Evolutionary conservation across 2,797 vertebrate genomes (phyloP).

Genomic region (Gobio occitaniae): DNA sequence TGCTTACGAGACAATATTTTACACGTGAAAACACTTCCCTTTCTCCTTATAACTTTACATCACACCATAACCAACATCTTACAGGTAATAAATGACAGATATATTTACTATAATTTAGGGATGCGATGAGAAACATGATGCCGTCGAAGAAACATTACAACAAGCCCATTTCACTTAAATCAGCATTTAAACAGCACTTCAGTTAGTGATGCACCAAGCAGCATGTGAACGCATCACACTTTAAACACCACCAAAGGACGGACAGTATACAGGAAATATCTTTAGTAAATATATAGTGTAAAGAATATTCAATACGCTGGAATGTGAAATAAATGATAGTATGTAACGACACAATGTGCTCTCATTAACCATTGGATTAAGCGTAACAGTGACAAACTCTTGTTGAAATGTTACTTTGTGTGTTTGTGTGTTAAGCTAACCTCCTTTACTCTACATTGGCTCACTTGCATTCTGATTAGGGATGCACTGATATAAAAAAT

Average conservation of each 20-base stretch:
- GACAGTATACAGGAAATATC: constrained; percentile 28
- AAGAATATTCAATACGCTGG: constrained; percentile 15
- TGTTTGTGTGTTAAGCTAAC: background rate
- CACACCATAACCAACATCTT: constrained; percentile 44
- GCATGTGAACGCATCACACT: constrained; percentile 5
- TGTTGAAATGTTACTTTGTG: background rate
- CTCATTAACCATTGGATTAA: constrained; percentile 8
- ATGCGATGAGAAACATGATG: constrained; percentile 21
- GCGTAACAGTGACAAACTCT: background rate
- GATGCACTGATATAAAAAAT: too few relatives aligned
- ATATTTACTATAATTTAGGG: constrained; percentile 24
- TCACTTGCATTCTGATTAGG: background rate
- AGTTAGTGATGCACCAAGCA: constrained; percentile 30
- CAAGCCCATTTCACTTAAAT: constrained; percentile 28
- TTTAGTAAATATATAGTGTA: constrained; percentile 10
- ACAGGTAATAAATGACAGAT: constrained; percentile 54
- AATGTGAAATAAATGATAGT: background rate
- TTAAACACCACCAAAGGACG: constrained; percentile 25
- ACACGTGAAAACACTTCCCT: constrained; percentile 23
- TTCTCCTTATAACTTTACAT: constrained; percentile 34
- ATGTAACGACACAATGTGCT: constrained; percentile 8
- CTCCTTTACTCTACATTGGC: background rate
- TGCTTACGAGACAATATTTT: constrained; percentile 46
- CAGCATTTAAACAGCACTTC: constrained; percentile 33
- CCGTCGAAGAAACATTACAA: constrained; percentile 25